These are phyloP conservation scores for Marmota flaviventris DNA, from an alignment of 2,113 vertebrate genomes.

Conservation along the genomic window DNA sequence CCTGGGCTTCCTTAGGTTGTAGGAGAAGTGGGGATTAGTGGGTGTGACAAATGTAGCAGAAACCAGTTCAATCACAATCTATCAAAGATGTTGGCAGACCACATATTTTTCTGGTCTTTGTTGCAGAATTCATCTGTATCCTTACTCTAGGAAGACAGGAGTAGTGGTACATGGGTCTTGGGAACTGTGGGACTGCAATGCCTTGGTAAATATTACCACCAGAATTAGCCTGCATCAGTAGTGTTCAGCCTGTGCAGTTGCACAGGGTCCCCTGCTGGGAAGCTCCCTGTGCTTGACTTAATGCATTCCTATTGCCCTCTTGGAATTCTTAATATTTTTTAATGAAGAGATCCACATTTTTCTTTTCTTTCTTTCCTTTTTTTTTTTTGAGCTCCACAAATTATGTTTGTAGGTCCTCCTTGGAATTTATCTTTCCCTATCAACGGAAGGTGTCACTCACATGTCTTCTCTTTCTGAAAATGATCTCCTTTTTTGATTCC, in stretches of 20 bases:
- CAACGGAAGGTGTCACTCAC: not conserved
- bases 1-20: constrained; percentile 51
- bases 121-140: not conserved
- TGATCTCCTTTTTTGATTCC: constrained; percentile 8
- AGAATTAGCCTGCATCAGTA: not conserved
- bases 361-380: not conserved
- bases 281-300: not conserved
- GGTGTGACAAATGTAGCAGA: constrained; percentile 53
- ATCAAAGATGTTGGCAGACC: not conserved
- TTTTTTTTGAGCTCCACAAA: constrained; percentile 7
- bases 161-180: not conserved
- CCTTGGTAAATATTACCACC: not conserved
- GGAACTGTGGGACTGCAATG: not conserved
- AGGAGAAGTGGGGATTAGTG: constrained; percentile 30
- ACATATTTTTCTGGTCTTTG: constrained; percentile 19
- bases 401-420: not conserved
- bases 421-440: constrained; percentile 39
- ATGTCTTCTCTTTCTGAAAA: constrained; percentile 50
- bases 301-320: not conserved
- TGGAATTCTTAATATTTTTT: constrained; percentile 60
- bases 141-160: not conserved
- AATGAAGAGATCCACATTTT: not conserved
- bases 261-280: not conserved
- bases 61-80: not conserved
- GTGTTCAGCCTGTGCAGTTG: not conserved